phyloP scores from a whole-genome alignment of 2,888 invertebrate species.

The Hydrotaea cyrtoneurina region DNA sequence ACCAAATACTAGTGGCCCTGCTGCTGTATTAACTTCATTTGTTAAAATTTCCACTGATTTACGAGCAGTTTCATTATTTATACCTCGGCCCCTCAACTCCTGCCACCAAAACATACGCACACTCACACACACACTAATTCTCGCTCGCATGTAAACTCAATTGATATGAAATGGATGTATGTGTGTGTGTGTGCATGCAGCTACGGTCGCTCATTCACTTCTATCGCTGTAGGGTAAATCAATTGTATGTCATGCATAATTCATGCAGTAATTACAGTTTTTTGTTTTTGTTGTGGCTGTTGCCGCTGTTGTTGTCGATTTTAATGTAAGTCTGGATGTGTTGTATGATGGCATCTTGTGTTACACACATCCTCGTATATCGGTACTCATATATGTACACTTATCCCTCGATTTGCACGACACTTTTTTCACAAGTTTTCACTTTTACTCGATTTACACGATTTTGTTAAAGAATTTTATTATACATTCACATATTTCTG shows the following conservation, averaged over 20 bases:
- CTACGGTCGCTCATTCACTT: neutral
- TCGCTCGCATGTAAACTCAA: neutral
- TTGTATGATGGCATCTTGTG: neutral
- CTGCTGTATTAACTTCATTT: slow-evolving; percentile 20
- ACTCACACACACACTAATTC: neutral
- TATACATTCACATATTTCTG: no score
- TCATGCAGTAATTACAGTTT: slow-evolving; percentile 51
- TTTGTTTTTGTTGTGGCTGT: neutral
- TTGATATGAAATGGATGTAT: neutral
- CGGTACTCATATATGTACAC: slow-evolving; percentile 1
- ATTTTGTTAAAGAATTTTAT: no score
- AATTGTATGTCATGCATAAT: slow-evolving; percentile 50
- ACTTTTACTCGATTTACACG: no score
- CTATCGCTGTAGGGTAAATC: slow-evolving; percentile 42
- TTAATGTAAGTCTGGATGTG: slow-evolving; percentile 13
- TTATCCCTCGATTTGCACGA: no score
- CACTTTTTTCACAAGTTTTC: no score
- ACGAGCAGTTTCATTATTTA: slow-evolving; percentile 9
- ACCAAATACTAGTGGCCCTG: neutral
- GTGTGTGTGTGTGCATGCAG: neutral
- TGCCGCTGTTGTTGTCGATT: slow-evolving; percentile 1
- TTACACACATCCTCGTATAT: neutral
- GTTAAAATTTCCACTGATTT: slow-evolving; percentile 17
- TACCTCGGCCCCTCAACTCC: neutral
- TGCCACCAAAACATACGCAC: neutral